A percentile compares a stretch with the other conserved stretches of the same genome.
Conservation (phyloP, 2,888 invertebrate species). For the Periphyllus acericola region DNA sequence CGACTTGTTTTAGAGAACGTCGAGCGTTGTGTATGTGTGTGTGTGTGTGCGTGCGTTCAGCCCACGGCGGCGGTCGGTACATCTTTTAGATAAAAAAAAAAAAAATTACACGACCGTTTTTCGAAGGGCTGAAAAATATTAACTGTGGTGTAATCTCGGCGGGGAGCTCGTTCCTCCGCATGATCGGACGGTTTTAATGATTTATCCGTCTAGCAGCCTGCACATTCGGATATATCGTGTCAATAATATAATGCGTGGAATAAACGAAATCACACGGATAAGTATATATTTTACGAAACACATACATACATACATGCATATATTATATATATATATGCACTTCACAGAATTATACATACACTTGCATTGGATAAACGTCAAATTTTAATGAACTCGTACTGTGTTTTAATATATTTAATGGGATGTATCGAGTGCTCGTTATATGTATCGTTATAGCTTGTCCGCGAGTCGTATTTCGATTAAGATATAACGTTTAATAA, state of each 20-base stretch:
- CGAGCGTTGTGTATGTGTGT: neutral
- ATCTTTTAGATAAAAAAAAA: constrained; percentile 42
- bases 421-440: neutral
- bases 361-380: neutral
- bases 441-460: neutral
- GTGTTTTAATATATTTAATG: neutral
- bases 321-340: too few relatives aligned
- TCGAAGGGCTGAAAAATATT: constrained; percentile 55
- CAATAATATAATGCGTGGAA: constrained; percentile 29
- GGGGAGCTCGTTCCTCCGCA: constrained; percentile 50
- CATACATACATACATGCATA: neutral
- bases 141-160: constrained; percentile 48
- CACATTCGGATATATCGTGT: constrained; percentile 38
- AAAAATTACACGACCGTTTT: constrained; percentile 15
- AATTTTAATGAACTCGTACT: constrained; percentile 21
- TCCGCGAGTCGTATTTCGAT: neutral
- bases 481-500: neutral
- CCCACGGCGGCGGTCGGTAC: constrained; percentile 31
- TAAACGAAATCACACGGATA: neutral
- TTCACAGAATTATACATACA: neutral
- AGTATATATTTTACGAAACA: neutral
- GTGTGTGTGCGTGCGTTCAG: neutral
- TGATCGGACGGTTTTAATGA: constrained; percentile 56
- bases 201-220: constrained; percentile 53
- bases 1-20: constrained; percentile 49